These are phyloP conservation scores for Osmerus mordax DNA, from an alignment of 2,113 vertebrate species.

Conservation along the genomic window DNA sequence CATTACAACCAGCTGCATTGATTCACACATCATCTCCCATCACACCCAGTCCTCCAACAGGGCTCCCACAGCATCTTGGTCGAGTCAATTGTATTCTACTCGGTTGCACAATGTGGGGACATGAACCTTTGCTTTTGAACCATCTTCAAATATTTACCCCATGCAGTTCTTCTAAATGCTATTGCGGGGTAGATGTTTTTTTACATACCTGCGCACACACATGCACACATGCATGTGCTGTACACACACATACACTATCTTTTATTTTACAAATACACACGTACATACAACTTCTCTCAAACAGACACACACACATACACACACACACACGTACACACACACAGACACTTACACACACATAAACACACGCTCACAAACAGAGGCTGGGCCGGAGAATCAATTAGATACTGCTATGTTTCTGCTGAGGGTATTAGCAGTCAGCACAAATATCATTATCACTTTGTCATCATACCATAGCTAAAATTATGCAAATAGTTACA, in stretches of 20 bases:
- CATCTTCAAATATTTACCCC: no score
- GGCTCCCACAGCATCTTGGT: constrained; percentile 58
- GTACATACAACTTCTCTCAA: not conserved
- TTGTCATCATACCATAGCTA: constrained; percentile 69
- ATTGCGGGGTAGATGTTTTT: not conserved
- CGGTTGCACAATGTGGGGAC: not conserved
- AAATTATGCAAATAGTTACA: constrained; percentile 69
- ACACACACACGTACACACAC: constrained; percentile 8
- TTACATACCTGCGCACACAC: no score
- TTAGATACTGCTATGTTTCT: constrained; percentile 59
- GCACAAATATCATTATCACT: constrained; percentile 68
- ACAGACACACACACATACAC: constrained; percentile 10
- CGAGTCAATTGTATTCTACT: constrained; percentile 21
- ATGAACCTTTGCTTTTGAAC: no score
- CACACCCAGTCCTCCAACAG: constrained; percentile 77
- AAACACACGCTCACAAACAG: constrained; percentile 46
- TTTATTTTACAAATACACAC: no score
- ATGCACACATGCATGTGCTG: no score
- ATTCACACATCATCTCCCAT: constrained; percentile 90
- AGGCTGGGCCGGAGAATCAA: constrained; percentile 41
- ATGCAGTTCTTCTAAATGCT: not conserved
- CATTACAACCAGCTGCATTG: constrained; percentile 91
- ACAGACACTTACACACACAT: constrained; percentile 20
- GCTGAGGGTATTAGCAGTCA: constrained; percentile 70
- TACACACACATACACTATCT: no score